Evolutionary conservation across 2,888 invertebrate genomes (phyloP).

Genomic region (Laspeyria flexula): DNA sequence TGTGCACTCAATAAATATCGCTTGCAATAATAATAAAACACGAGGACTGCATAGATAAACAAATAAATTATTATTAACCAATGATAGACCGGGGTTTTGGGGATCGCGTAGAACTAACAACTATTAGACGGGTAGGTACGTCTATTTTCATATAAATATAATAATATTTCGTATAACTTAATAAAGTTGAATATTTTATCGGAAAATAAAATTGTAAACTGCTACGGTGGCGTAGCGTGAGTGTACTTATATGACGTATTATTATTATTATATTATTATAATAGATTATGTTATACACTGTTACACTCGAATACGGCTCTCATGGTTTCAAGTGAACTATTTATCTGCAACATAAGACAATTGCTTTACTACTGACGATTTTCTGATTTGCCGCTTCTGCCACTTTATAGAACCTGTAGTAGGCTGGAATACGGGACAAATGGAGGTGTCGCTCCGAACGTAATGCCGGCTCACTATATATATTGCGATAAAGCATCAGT

Average conservation of each 20-base stretch:
- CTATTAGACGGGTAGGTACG: constrained; percentile 23
- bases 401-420: constrained; percentile 4
- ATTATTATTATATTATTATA: too few relatives aligned
- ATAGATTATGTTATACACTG: too few relatives aligned
- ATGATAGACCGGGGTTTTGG: constrained; percentile 55
- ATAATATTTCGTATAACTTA: too few relatives aligned
- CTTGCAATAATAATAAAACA: constrained; percentile 48
- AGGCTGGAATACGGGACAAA: constrained; percentile 16
- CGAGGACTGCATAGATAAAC: constrained; percentile 46
- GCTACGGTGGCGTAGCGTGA: too few relatives aligned
- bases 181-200: too few relatives aligned
- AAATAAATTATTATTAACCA: constrained; percentile 69
- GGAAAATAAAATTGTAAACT: too few relatives aligned
- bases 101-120: constrained; percentile 15
- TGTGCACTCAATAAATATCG: constrained; percentile 35
- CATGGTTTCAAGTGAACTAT: too few relatives aligned
- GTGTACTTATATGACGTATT: too few relatives aligned
- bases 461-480: constrained; percentile 47
- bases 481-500: constrained; percentile 35
- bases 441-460: constrained; percentile 42
- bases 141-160: neutral
- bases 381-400: constrained; percentile 2
- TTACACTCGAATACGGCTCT: too few relatives aligned
- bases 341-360: too few relatives aligned
- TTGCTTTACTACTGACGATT: too few relatives aligned